Evolutionary conservation across 2,797 vertebrate species (phyloP), one percentile per base, ranked within the genome.

Genomic region (Parambassis ranga): DNA sequence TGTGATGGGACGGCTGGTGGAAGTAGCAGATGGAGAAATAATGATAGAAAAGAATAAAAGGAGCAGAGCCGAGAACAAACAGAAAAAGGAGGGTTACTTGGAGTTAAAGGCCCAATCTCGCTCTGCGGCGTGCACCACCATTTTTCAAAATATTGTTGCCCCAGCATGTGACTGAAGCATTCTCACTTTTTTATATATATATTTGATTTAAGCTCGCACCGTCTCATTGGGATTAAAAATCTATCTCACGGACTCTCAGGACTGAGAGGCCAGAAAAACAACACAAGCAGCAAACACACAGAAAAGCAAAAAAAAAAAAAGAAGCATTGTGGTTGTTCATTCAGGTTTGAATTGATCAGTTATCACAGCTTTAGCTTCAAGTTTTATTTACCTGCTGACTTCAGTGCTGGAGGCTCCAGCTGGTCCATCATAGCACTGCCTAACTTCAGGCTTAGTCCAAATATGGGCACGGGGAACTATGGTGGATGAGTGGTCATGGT

Each of bases 1-100:
- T 27, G 50, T 53, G 74, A 82, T 56, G 31, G 43, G 38, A 51
- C 37, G 44, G 33, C 67, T 67, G 50, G 68, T 55, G 48, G 69
- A 71, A 75, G 78, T 28, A 71, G 59, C 66, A 74, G 71, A 80
- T 65, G 65, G 59, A 69, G 75, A 83, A 86, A 76, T 64, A 80
- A 84, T 63, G 67, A 71, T 20, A 41, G 47, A 52, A 55, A 68
- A 55, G 48, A 59, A 68, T 58, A 52, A 63, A 79, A 73, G 31
- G 26, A 35, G 41, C 56, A 61, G 18, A 71, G 52, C 2, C 5
- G 22, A 47, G 28, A 77, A 60, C 60, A 64, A 73, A 79, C 18
- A 39, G 32, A 67, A 71, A n/a, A 65, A 44, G 49, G n/a, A 66
- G 41, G 43, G 44, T 65, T 66, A 56, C 37, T 33, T 6, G 24